A percentile compares a stretch with the other conserved stretches of the same genome.
Conservation (phyloP, 2,888 invertebrate species). For the Hirtodrosophila confusa region DNA sequence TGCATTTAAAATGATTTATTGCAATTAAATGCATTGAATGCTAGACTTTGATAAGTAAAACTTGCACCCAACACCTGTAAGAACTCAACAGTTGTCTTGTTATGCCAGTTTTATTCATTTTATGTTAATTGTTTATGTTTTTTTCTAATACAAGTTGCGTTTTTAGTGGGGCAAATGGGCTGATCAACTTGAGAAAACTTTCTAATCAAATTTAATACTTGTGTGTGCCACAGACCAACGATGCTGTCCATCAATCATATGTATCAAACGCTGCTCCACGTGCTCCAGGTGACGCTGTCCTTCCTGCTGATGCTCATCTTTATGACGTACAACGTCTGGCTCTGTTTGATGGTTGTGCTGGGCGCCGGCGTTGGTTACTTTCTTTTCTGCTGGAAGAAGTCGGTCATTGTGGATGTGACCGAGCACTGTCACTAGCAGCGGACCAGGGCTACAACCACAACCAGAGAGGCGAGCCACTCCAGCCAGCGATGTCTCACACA, state of each 20-base stretch:
- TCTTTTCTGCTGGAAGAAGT: conserved; percentile 97
- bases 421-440: conserved; percentile 95
- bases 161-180: background rate
- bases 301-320: conserved; percentile 98
- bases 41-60: background rate
- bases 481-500: conserved; percentile 54
- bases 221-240: conserved; percentile 87
- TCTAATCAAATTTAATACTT: conserved; percentile 15
- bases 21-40: conserved; percentile 1
- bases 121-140: conserved; percentile 17
- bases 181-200: background rate
- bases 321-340: conserved; percentile 98
- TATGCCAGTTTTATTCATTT: conserved; percentile 5
- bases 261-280: conserved; percentile 94
- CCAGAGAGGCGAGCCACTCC: conserved; percentile 31
- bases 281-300: conserved; percentile 94
- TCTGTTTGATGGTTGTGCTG: conserved; percentile 94
- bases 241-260: conserved; percentile 93
- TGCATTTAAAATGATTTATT: background rate
- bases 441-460: conserved; percentile 30
- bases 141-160: background rate
- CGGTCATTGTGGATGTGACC: conserved; percentile 95
- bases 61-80: too few relatives aligned
- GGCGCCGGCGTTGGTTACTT: conserved; percentile 97
- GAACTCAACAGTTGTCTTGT: background rate